Evolutionary conservation across 23 tunicate genomes (phyloP), one percentile per base, ranked within the genome.

Genomic region (Ciona savignyi): DNA sequence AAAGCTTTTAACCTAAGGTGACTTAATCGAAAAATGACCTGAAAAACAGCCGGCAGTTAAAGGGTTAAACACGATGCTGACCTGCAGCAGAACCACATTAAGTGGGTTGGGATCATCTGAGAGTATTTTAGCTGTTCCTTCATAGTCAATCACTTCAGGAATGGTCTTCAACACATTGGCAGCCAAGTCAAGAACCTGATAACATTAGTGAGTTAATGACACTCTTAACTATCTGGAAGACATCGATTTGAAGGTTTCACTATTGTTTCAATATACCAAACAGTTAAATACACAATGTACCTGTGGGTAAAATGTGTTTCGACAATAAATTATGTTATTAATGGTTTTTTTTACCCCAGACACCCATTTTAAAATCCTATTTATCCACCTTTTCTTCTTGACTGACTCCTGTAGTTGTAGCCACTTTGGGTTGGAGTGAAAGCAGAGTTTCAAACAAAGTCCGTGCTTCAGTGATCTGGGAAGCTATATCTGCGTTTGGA

Each of bases 401-500:
- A 70, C 97, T 90, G 70, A 83, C 82, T 63, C 99, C 99, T 23
- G 95, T 90, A 23, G 73, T 80, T 11, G 95, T 83, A 6, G 99
- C 95, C 20, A 87, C 81, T 62, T 88, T 95, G 0, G 99, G 99
- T 62, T 95, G 99, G 11, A 95, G 86, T 20, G 99, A 95, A 6
- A 95, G 79, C 66, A 95, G 80, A 33, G 99, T 95, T 71, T 95
- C 99, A 74, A 95, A 95, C 72, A 95, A 63, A 35, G 66, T 88
- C n/a, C 99, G 62, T n/a, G 99, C 99, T 70, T 95, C 99, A 0
- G 99, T 95, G 72, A 95, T 95, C 65, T 95, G 99, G 1, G 99
- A 95, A 0, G 99, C 99, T 25, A 95, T 88, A 66, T 95, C 99
- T 3, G 96, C 99, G 66, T 95, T 95, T n/a, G 99, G 83, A 65